phyloP scores from a whole-genome alignment of 2,888 invertebrate species.

The Glomeris marginata region DNA sequence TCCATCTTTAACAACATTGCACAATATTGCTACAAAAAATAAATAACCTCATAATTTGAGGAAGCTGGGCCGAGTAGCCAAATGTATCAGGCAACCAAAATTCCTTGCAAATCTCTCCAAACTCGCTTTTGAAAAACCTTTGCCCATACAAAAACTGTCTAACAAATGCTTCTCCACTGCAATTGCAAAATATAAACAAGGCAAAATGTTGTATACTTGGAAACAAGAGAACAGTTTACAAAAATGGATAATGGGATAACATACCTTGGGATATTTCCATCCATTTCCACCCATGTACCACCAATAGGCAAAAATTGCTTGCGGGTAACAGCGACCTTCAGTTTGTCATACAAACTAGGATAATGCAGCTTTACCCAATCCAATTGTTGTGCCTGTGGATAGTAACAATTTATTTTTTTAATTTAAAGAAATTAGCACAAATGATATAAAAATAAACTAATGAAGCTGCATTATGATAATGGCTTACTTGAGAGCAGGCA shows the following conservation, averaged over 20 bases:
- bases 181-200: slow-evolving; percentile 21
- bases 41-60: slow-evolving; percentile 36
- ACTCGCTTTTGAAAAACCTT: slow-evolving; percentile 32
- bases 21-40: slow-evolving; percentile 17
- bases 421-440: not conserved
- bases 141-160: slow-evolving; percentile 38
- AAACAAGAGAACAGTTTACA: slow-evolving; percentile 2
- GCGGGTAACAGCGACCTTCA: slow-evolving; percentile 20
- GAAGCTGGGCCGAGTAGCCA: slow-evolving; percentile 38
- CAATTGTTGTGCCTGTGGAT: slow-evolving; percentile 34
- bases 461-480: not conserved
- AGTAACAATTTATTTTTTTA: slow-evolving; percentile 1
- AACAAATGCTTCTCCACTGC: slow-evolving; percentile 36
- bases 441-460: not conserved
- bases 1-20: not conserved
- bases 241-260: not conserved
- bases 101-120: slow-evolving; percentile 33
- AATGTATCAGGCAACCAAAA: slow-evolving; percentile 41
- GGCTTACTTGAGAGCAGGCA: slow-evolving; percentile 33
- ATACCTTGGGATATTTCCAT: slow-evolving; percentile 27
- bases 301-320: slow-evolving; percentile 35
- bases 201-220: not conserved
- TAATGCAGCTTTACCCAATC: slow-evolving; percentile 36
- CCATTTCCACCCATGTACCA: slow-evolving; percentile 39
- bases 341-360: slow-evolving; percentile 31